Base-by-base conservation (phyloP, 2,797 vertebrate species). In the Rhinogobio ventralis region DNA sequence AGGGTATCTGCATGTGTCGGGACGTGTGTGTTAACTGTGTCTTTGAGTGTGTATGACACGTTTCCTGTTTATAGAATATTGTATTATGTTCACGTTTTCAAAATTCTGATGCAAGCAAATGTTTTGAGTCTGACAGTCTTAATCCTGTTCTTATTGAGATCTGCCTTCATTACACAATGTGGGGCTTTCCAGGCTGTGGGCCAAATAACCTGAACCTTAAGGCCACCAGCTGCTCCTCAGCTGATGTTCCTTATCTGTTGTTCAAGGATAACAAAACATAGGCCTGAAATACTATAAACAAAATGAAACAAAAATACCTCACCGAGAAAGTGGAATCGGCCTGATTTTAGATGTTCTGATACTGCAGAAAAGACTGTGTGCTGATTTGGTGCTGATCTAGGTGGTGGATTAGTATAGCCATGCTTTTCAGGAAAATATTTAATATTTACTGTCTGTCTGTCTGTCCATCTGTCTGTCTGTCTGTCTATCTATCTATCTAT, bases 1-100 rank as follows among this genome's bases (percentile, higher is more conserved):
- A 51, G 86, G 82, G 73, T 79, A 30, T 91, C 92, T 91, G 92
- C 91, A 90, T 72, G 60, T 82, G 79, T 84, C 28, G n/a, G 60
- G 14, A 30, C 80, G 76, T 30, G 80, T 66, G 74, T 72, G 62
- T 83, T 55, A 67, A 60, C 53, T 39, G 49, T 75, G 82, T 79
- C 10, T 82, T 39, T 82, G 36, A 49, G 51, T 2, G 0, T 10
- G 25, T 46, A 46, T 7, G 5, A 10, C 20, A 66, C 2, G 15
- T 53, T 15, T n/a, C 19, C n/a, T 77, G 10, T 8, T 55, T 64
- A 51, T 46, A 57, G 42, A 75, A 82, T 68, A 79, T 71, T 83
- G 77, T 57, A 66, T 81, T 51, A 78, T 77, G 73, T n/a, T 68
- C 15, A 68, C 1, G 17, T 75, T 80, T 79, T 55, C 5, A 55